These are phyloP conservation scores for Rhynchophorus ferrugineus DNA, from an alignment of 1,140 invertebrate species.

Conservation along the genomic window DNA sequence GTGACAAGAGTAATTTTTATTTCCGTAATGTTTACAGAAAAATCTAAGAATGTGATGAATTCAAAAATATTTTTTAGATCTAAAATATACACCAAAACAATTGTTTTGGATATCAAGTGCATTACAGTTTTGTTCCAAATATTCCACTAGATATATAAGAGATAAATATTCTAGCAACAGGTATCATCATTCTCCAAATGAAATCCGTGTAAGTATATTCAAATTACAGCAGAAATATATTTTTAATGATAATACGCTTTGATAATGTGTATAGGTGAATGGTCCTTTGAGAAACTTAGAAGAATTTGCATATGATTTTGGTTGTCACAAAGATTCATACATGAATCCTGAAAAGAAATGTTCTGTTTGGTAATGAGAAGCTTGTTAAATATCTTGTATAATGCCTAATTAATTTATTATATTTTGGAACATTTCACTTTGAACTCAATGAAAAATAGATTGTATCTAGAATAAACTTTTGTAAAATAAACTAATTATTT, in stretches of 20 bases:
- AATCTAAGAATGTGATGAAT: too few relatives aligned
- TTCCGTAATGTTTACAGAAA: too few relatives aligned
- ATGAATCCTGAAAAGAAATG: slow-evolving; percentile 68
- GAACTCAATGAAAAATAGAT: too few relatives aligned
- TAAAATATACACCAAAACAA: slow-evolving; percentile 58
- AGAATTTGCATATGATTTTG: slow-evolving; percentile 80
- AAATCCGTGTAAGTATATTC: slow-evolving; percentile 15
- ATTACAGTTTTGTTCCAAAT: slow-evolving; percentile 56
- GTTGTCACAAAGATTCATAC: slow-evolving; percentile 66
- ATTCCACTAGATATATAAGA: slow-evolving; percentile 40
- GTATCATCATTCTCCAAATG: slow-evolving; percentile 43
- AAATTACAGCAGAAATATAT: too few relatives aligned
- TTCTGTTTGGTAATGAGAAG: slow-evolving; percentile 28
- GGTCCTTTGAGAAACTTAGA: slow-evolving; percentile 84
- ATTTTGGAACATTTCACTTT: too few relatives aligned
- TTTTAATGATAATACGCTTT: too few relatives aligned
- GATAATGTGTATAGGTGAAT: slow-evolving; percentile 62
- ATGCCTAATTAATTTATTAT: too few relatives aligned
- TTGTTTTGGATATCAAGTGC: slow-evolving; percentile 61
- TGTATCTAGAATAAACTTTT: too few relatives aligned
- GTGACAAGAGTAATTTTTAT: background rate
- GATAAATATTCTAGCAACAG: slow-evolving; percentile 30
- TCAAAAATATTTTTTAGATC: slow-evolving; percentile 35
- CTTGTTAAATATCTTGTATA: too few relatives aligned
- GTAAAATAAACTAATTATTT: too few relatives aligned